Evolutionary conservation across 2,797 vertebrate genomes (phyloP), one percentile per base, ranked within the genome.

Genomic region (Lutjanus argentimaculatus): DNA sequence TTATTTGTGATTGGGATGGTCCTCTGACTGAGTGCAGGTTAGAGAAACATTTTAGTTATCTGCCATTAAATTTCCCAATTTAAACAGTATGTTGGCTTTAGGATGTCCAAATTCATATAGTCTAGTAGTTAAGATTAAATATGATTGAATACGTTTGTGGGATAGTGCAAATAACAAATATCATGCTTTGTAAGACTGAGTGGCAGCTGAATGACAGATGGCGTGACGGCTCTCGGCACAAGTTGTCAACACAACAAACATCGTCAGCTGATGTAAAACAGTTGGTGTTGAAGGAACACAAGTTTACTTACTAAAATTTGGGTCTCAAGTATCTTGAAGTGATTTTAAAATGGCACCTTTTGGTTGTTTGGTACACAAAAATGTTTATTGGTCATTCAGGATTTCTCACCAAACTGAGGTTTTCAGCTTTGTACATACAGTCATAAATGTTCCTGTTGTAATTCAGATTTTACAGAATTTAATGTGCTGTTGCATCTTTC

Each of bases 401-500:
- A 51, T 52, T 36, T 8, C 42, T 68, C 40, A 7, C 59, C 64
- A 73, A 80, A 79, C 58, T 72, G 67, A 72, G 72, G 57, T 80
- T 84, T 48, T 78, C 69, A 49, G 42, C 40, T 64, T 70, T 88
- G 81, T 88, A 83, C 46, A 72, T 76, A 82, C 40, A 72, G 48
- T 62, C 77, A 42, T 51, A 74, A 68, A 72, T 68, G 84, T 83
- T 40, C 49, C 46, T 55, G 59, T 89, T 86, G 61, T 84, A 72
- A 86, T 85, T 90, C 80, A 84, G 51, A 74, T 93, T 93, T 94
- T 92, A 91, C 83, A 87, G 69, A 86, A 88, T 79, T 75, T 42
- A 77, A 66, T 83, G 46, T 83, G 73, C 69, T 43, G 59, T 82
- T 86, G 53, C 63, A 55, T 84, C 58, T 84, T 89, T 91, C 79